Conservation (phyloP, 1,140 invertebrate species). For the Drosophila mojavensis region DNA sequence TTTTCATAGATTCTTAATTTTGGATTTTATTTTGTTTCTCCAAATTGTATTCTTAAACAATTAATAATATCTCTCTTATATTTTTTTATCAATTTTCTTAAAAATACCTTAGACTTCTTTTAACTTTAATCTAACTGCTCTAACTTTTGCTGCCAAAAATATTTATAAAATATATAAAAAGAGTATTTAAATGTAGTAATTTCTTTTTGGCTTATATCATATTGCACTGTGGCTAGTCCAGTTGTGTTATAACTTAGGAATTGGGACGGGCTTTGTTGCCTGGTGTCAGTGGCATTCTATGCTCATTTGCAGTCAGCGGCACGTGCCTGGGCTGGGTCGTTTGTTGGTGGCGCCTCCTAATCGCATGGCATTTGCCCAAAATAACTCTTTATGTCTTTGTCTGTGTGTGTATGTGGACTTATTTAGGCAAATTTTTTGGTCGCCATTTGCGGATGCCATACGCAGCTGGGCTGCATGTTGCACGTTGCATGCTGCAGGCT, state of each 20-base stretch:
- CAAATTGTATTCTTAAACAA: too few relatives aligned
- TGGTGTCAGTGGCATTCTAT: constrained; percentile 37
- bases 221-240: constrained; percentile 11
- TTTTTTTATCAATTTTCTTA: too few relatives aligned
- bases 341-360: constrained; percentile 8
- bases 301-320: constrained; percentile 46
- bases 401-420: background rate
- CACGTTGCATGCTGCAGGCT: background rate
- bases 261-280: background rate
- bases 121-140: too few relatives aligned
- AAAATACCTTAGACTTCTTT: too few relatives aligned
- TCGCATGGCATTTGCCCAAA: constrained; percentile 14
- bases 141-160: too few relatives aligned
- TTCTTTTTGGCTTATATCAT: background rate
- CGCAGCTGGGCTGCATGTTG: background rate
- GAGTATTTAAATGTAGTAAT: background rate
- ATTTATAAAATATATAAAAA: background rate
- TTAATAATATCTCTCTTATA: too few relatives aligned
- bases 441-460: constrained; percentile 3
- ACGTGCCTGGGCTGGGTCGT: constrained; percentile 14
- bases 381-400: constrained; percentile 9
- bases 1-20: too few relatives aligned
- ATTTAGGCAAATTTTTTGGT: background rate
- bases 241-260: background rate
- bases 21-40: too few relatives aligned